Evolutionary conservation across 92 coral and sea anemone species (phyloP).

Genomic region (Epizoanthus stellaris): DNA sequence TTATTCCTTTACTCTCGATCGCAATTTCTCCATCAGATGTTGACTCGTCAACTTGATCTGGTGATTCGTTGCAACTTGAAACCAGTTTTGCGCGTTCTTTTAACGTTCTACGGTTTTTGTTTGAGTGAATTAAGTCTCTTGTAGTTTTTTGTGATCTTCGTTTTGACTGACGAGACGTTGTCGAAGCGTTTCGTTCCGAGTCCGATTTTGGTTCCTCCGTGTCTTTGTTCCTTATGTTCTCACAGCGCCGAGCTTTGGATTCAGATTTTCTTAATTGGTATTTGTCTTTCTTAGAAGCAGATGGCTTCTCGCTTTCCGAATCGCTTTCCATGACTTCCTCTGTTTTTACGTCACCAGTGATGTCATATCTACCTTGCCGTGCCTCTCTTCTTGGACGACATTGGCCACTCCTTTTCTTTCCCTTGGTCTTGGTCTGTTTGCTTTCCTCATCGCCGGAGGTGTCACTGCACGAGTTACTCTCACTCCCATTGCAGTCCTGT

Average conservation of each 20-base stretch:
- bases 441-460: constrained; percentile 72
- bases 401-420: not conserved
- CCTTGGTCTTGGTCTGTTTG: constrained; percentile 34
- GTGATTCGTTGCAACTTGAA: constrained; percentile 40
- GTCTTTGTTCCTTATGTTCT: constrained; percentile 23
- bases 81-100: constrained; percentile 13
- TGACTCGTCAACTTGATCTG: constrained; percentile 72
- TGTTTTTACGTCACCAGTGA: constrained; percentile 33
- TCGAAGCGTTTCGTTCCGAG: constrained; percentile 15
- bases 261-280: constrained; percentile 22
- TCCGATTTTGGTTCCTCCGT: constrained; percentile 27
- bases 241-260: constrained; percentile 18
- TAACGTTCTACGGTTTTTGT: constrained; percentile 30
- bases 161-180: constrained; percentile 31
- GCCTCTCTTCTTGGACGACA: constrained; percentile 26
- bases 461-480: constrained; percentile 79
- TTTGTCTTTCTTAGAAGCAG: constrained; percentile 42
- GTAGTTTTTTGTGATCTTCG: constrained; percentile 26
- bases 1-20: constrained; percentile 52
- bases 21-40: constrained; percentile 67
- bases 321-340: constrained; percentile 45
- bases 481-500: constrained; percentile 49
- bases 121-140: constrained; percentile 21
- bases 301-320: constrained; percentile 51
- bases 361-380: constrained; percentile 39